Conservation (phyloP, 2,888 invertebrate species). For the Lochmaea capreae region DNA sequence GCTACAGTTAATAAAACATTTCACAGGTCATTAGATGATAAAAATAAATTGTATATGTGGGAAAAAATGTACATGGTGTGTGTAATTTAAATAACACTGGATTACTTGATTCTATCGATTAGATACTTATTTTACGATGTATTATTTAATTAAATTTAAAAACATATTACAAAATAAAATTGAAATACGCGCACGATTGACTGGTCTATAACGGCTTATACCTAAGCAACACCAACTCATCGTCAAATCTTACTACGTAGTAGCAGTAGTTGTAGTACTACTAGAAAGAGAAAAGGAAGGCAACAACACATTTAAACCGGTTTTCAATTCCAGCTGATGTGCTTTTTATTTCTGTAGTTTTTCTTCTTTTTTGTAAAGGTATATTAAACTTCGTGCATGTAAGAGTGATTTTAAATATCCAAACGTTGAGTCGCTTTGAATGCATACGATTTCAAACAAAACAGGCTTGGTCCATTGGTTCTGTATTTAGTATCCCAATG, state of each 20-base stretch:
- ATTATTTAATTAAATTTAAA: neutral
- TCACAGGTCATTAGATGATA: too few species aligned
- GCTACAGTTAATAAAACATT: too few species aligned
- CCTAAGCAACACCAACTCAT: slow-evolving; percentile 51
- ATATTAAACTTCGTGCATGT: slow-evolving; percentile 60
- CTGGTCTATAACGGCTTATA: slow-evolving; percentile 39
- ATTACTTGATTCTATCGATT: too few species aligned
- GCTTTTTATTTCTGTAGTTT: slow-evolving; percentile 63
- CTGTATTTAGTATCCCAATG: slow-evolving; percentile 59
- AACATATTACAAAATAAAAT: neutral
- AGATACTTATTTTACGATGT: too few species aligned
- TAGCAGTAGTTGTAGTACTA: slow-evolving; percentile 65
- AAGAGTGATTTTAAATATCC: slow-evolving; percentile 59
- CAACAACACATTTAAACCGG: slow-evolving; percentile 61
- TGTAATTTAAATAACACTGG: too few species aligned
- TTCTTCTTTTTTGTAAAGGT: slow-evolving; percentile 61
- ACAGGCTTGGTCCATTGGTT: slow-evolving; percentile 55
- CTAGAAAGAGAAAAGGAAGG: slow-evolving; percentile 61
- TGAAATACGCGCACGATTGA: neutral
- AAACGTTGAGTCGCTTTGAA: slow-evolving; percentile 51
- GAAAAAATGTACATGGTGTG: too few species aligned
- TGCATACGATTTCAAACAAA: slow-evolving; percentile 46
- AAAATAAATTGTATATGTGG: too few species aligned
- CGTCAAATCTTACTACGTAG: slow-evolving; percentile 63
- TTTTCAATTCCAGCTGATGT: slow-evolving; percentile 65